These are phyloP conservation scores for Keiferia lycopersicella DNA, from an alignment of 2,888 invertebrate genomes.

Conservation along the genomic window DNA sequence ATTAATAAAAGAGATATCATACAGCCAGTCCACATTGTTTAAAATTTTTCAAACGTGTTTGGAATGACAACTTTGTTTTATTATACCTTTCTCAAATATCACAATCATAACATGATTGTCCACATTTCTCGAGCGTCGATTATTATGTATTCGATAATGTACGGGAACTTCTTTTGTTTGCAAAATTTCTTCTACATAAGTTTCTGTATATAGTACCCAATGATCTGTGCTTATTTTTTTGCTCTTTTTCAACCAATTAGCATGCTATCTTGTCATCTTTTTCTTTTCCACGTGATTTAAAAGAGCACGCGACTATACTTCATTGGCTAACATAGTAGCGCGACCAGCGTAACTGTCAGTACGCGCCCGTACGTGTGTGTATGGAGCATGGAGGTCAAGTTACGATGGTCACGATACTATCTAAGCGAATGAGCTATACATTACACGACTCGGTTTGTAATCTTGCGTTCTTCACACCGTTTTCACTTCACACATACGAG, in stretches of 20 bases:
- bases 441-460: constrained; percentile 35
- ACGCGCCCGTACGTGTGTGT: too few relatives aligned
- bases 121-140: constrained; percentile 14
- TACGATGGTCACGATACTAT: too few relatives aligned
- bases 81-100: too few relatives aligned
- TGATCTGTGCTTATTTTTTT: constrained; percentile 29
- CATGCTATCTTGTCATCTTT: constrained; percentile 35
- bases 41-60: background rate
- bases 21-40: background rate
- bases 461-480: constrained; percentile 53
- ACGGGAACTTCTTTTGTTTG: constrained; percentile 3
- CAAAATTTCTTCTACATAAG: constrained; percentile 17
- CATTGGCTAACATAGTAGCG: too few relatives aligned
- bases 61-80: background rate
- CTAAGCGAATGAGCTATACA: too few relatives aligned
- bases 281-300: constrained; percentile 37
- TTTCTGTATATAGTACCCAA: background rate
- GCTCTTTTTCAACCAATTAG: constrained; percentile 36
- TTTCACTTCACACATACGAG: constrained; percentile 61
- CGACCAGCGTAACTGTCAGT: too few relatives aligned
- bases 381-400: too few relatives aligned
- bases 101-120: constrained; percentile 13
- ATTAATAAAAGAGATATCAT: background rate
- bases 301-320: constrained; percentile 57
- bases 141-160: background rate